Evolutionary conservation across 2,888 invertebrate genomes (phyloP), one percentile per base, ranked within the genome.

Genomic region (Cosmopolites sordidus): DNA sequence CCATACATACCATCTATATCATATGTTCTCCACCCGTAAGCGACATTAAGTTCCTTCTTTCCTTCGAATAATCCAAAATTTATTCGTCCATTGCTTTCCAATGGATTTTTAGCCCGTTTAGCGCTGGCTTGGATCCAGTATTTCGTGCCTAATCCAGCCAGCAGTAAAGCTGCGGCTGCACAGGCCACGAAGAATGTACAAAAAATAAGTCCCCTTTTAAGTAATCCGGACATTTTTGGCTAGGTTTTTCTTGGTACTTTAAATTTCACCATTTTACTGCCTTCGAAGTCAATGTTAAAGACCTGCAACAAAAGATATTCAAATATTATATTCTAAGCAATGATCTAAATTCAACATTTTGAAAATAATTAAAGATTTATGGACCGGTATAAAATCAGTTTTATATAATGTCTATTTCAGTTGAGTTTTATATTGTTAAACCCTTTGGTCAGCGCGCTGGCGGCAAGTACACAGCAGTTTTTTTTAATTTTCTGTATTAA

Each of bases 1-100:
- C 22, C 3, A 22, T 17, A 55, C 81, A 80, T 73, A 92, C 92
- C 86, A 69, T 87, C 85, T 59, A 93, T 82, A 56, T 86, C 82
- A 67, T 84, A 80, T 48, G 79, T 79, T 66, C 93, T 82, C 79
- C 83, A 83, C 2, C 93, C 94, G 66, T 90, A 87, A 2, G 87
- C 89, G 52, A 83, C 83, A 70, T 92, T 87, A 29, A 95, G 73
- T 62, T 85, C 83, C 70, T 92, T 91, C 58, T 83, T 84, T 0
- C 95, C 95, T 65, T 87, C 84, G 67, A 95, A 91, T 6, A 96
- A 79, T 0, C 95, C 95, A 69, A 93, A 90, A 68, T 86, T 83
- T 54, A 92, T 83, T 60, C 81, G 78, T 0, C 92, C 92, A 46
- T 84, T 84, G 39, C 87, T 86, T 52, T 83, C 81, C 43, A 79